Evolutionary conservation across 2,888 invertebrate genomes (phyloP).

Genomic region (Drosophila neutralis): DNA sequence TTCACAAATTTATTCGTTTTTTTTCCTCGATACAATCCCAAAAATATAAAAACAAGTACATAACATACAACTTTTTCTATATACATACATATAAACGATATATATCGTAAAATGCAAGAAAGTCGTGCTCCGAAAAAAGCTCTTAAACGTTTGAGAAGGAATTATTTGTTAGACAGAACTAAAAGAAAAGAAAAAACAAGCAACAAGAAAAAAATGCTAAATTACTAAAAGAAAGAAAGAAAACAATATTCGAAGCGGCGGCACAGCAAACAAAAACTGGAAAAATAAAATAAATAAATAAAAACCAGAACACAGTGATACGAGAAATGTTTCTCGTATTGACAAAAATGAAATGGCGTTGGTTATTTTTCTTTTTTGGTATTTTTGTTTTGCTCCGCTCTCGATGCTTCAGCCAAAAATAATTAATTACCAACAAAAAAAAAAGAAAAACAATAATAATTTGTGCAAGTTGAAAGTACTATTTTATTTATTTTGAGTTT

Average conservation of each 20-base stretch:
- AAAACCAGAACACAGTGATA: conserved; percentile 41
- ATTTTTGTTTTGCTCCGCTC: conserved; percentile 48
- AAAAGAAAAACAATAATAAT: conserved; percentile 51
- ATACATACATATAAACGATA: conserved; percentile 3
- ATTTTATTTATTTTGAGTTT: conserved; percentile 53
- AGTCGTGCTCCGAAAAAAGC: conserved; percentile 83
- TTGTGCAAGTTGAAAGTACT: conserved; percentile 83
- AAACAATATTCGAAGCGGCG: conserved; percentile 47
- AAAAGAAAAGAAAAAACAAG: conserved; percentile 70
- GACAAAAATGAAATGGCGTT: not conserved
- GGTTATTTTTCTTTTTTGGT: conserved; percentile 20
- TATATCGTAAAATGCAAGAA: conserved; percentile 20
- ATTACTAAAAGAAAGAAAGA: conserved; percentile 46
- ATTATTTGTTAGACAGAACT: conserved; percentile 53
- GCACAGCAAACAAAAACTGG: conserved; percentile 39
- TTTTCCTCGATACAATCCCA: not conserved
- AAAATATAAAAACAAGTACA: conserved; percentile 4
- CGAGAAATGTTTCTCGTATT: conserved; percentile 13
- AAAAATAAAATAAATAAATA: conserved; percentile 25
- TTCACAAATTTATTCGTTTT: conserved; percentile 14
- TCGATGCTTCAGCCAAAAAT: conserved; percentile 39
- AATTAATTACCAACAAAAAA: conserved; percentile 33
- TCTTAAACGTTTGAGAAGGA: conserved; percentile 71
- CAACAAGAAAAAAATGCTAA: conserved; percentile 72
- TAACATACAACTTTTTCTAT: not conserved